Evolutionary conservation across 2,113 vertebrate genomes (phyloP).

Genomic region (Tichodroma muraria): DNA sequence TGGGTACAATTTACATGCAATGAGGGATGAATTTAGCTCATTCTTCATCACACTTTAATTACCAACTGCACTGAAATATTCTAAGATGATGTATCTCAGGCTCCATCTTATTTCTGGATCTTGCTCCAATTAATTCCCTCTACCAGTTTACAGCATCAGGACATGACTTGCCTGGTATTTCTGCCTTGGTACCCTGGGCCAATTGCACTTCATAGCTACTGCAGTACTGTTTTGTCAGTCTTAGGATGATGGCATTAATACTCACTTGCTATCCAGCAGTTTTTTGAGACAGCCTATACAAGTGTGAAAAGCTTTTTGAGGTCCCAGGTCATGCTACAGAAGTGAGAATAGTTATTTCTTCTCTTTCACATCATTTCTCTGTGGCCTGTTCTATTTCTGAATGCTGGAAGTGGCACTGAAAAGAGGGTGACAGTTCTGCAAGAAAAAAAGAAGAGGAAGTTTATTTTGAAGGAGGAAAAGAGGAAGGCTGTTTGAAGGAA

Average conservation of each 20-base stretch:
- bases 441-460: not conserved
- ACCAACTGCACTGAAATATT: not conserved
- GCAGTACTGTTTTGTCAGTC: not conserved
- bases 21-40: not conserved
- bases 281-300: not conserved
- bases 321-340: not conserved
- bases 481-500: not conserved
- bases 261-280: not conserved
- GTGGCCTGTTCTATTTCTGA: not conserved
- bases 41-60: not conserved
- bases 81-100: not conserved
- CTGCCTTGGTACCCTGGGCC: not conserved
- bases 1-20: not conserved
- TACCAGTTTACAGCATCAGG: not conserved
- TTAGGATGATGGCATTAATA: not conserved
- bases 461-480: not conserved
- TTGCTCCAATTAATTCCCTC: not conserved
- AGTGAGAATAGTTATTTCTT: constrained; percentile 19
- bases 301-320: constrained; percentile 1
- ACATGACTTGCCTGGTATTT: not conserved
- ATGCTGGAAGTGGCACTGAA: not conserved
- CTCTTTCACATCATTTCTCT: not conserved
- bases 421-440: not conserved
- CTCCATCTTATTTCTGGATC: not conserved
- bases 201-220: not conserved